Conservation (phyloP, 2,888 invertebrate species). For the Drosophila cyrtoloma region DNA sequence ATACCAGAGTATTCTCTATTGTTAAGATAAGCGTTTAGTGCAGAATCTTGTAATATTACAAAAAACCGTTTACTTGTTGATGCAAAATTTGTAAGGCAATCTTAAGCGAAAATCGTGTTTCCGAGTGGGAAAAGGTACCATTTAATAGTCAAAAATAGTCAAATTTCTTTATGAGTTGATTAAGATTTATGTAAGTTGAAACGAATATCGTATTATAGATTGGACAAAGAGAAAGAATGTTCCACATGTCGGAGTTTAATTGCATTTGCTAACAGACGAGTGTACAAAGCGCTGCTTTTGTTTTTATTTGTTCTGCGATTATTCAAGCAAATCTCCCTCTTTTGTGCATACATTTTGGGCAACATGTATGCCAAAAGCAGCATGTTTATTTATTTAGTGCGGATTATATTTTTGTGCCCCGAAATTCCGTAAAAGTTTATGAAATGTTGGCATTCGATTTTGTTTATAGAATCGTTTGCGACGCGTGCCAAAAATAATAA, state of each 20-base stretch:
- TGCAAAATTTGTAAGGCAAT: not conserved
- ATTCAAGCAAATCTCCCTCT: not conserved
- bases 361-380: slow-evolving; percentile 34
- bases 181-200: not conserved
- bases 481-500: slow-evolving; percentile 81
- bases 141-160: not conserved
- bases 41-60: not conserved
- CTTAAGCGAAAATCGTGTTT: not conserved
- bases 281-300: slow-evolving; percentile 19
- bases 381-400: slow-evolving; percentile 52
- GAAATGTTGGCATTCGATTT: slow-evolving; percentile 54
- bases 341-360: slow-evolving; percentile 4
- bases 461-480: slow-evolving; percentile 70
- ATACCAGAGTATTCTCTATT: not conserved
- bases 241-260: not conserved
- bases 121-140: not conserved
- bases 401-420: slow-evolving; percentile 37
- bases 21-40: not conserved
- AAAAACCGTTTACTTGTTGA: not conserved
- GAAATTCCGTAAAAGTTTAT: slow-evolving; percentile 69
- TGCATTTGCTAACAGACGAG: slow-evolving; percentile 20
- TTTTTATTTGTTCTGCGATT: not conserved
- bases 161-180: not conserved
- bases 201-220: not conserved
- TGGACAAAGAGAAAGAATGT: not conserved